Evolutionary conservation across 1,140 invertebrate genomes (phyloP), one percentile per base, ranked within the genome.

Genomic region (Augochlora pura): DNA sequence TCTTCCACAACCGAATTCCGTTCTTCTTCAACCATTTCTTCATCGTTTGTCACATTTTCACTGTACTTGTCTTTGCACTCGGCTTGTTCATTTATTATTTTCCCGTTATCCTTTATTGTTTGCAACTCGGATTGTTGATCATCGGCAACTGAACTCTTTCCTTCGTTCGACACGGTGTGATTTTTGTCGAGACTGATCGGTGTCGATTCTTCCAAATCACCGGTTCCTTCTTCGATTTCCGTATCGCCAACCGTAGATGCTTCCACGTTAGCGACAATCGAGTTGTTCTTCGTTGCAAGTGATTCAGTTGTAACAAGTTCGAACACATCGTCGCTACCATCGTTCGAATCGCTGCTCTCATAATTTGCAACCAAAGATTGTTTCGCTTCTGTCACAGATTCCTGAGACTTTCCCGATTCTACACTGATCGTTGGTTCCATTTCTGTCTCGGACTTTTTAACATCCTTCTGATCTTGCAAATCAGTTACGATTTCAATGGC

Each of bases 301-400:
- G 62, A 32, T 52, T 82, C 80, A 21, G 21, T n/a, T 4, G 23
- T 12, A 54, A 60, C 27, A n/a, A 66, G 68, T 2, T 89, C 87
- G 49, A 89, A 88, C 72, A 89, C 84, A 60, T 91, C 86, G 57
- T 91, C 87, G 66, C 88, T 91, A n/a, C 82, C 85, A 25, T 83
- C 74, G 59, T 88, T 90, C 0, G 90, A 91, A 27, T 91, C 90
- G 23, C 88, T 88, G 64, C 90, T 91, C 18, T 86, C 86, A 68
- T 92, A 91, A 87, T 91, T 89, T 23, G 88, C 85, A 9, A 91
- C 91, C 23, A 91, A 79, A 7, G 88, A 87, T 14, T 71, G 64
- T 39, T 84, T 88, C 27, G 54, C 2, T 16, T 85, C 23, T 16
- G 1, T 32, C 38, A 46, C 38, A 52, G 25, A 23, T 27, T 70